Evolutionary conservation across 2,797 vertebrate species (phyloP).

Genomic region (Enoplosus armatus): DNA sequence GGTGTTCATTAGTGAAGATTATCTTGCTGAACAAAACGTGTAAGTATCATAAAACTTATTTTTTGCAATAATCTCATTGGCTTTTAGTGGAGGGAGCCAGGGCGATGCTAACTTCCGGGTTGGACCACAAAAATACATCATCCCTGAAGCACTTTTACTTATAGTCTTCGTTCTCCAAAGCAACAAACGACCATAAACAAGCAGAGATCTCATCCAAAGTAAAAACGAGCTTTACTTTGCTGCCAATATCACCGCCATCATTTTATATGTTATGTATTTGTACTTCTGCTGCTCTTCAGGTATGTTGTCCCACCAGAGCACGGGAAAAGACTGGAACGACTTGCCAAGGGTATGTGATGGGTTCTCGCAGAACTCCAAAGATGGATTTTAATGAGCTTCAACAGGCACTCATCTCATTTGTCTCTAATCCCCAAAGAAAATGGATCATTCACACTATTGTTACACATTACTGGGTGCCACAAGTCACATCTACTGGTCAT

Average conservation of each 20-base stretch:
- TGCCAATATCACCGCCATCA: not conserved
- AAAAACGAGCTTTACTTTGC: not conserved
- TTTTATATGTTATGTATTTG: not conserved
- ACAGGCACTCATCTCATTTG: not conserved
- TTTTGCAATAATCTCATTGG: no score
- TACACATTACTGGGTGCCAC: not conserved
- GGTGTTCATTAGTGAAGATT: no score
- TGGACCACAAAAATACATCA: no score
- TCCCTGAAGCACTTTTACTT: no score
- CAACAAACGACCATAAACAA: not conserved
- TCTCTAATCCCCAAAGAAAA: not conserved
- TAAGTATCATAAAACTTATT: no score
- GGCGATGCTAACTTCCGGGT: no score
- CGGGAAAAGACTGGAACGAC: constrained; percentile 94
- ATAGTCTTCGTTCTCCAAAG: not conserved
- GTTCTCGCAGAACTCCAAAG: not conserved
- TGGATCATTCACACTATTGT: not conserved
- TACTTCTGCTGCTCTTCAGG: constrained; percentile 80
- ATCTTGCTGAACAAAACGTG: no score
- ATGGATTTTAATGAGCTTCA: not conserved
- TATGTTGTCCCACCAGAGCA: constrained; percentile 96
- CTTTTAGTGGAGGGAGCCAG: no score
- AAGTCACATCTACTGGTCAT: not conserved
- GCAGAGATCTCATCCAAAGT: not conserved
- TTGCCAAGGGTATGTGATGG: constrained; percentile 92